Percentiles rank a stretch among this genome's conserved stretches.
These are phyloP conservation scores for Metacarcinus magister DNA, from an alignment of 2,888 invertebrate genomes.

Conservation along the genomic window DNA sequence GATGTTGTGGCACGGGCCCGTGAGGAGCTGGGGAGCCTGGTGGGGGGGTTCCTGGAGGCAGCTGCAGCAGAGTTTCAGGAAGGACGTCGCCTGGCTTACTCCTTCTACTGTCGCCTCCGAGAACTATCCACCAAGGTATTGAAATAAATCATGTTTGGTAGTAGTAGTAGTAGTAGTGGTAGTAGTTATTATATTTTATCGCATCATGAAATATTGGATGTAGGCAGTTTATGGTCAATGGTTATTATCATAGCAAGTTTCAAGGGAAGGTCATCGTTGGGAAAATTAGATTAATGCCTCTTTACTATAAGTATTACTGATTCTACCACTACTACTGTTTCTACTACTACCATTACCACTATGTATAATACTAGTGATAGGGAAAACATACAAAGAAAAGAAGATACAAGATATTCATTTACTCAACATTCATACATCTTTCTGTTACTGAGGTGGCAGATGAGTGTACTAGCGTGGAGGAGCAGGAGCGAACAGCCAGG, in stretches of 20 bases:
- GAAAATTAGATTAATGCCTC: too few relatives aligned
- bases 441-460: conserved; percentile 36
- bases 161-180: not conserved
- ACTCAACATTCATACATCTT: not conserved
- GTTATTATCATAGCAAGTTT: too few relatives aligned
- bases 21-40: conserved; percentile 76
- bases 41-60: conserved; percentile 76
- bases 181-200: not conserved
- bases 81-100: conserved; percentile 78
- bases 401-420: not conserved
- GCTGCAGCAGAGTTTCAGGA: conserved; percentile 78
- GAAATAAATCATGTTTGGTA: not conserved
- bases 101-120: conserved; percentile 80
- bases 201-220: too few relatives aligned
- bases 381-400: not conserved
- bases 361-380: not conserved
- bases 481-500: conserved; percentile 62
- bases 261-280: too few relatives aligned
- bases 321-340: not conserved
- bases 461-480: conserved; percentile 47
- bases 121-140: conserved; percentile 74
- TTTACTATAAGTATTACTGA: not conserved
- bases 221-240: too few relatives aligned
- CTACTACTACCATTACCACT: not conserved
- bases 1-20: conserved; percentile 77